Evolutionary conservation across 1,140 invertebrate species (phyloP).

Genomic region (Anastrepha ludens): DNA sequence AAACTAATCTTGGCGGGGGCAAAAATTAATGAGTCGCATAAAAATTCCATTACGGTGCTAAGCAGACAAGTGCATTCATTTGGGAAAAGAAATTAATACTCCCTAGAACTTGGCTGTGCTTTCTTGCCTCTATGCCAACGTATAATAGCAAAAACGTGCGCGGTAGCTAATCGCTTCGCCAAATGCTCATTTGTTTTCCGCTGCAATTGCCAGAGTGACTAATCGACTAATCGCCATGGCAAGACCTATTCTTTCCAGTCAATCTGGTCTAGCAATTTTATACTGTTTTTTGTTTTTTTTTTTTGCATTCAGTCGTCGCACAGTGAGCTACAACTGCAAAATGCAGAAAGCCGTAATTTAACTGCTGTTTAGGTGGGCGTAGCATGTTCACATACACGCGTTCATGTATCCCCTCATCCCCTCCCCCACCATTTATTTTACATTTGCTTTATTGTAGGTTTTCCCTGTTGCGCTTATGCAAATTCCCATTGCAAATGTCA

Average conservation of each 20-base stretch:
- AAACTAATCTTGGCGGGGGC: too few species aligned
- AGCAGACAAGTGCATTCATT: constrained; percentile 36
- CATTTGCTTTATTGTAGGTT: constrained; percentile 14
- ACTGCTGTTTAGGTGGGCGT: constrained; percentile 32
- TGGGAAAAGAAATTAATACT: not conserved
- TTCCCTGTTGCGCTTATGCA: not conserved
- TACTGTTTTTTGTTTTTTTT: too few species aligned
- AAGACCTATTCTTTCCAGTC: not conserved
- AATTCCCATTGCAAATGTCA: constrained; percentile 26
- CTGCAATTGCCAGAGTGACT: constrained; percentile 1
- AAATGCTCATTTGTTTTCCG: constrained; percentile 2
- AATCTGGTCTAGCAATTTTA: not conserved
- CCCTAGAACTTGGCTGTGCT: not conserved
- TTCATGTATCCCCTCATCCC: not conserved
- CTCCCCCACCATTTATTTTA: not conserved
- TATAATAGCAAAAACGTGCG: constrained; percentile 7
- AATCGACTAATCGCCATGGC: constrained; percentile 46
- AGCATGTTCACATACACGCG: not conserved
- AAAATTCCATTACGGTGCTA: not conserved
- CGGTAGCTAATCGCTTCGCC: constrained; percentile 13
- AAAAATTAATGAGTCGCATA: too few species aligned
- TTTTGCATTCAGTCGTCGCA: not conserved
- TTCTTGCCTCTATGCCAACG: not conserved
- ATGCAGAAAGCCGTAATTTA: not conserved
- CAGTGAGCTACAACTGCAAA: not conserved